Base-by-base conservation (phyloP, 2,113 vertebrate genomes). In the Lamprotornis superbus region DNA sequence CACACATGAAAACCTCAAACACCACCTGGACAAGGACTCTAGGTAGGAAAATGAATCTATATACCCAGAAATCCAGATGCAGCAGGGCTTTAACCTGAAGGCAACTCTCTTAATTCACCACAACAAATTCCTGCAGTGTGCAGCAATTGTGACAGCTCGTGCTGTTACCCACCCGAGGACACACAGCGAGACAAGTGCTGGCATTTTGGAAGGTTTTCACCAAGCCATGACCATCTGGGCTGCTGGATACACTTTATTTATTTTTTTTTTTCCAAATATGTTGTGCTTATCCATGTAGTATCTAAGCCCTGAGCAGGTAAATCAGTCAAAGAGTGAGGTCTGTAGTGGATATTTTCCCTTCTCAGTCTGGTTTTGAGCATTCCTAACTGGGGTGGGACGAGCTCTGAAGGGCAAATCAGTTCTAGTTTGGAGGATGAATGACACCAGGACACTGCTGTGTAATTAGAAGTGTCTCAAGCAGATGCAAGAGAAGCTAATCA, bases 401-500 rank as follows among this genome's bases (percentile, higher is more conserved):
- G 67, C 63, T 63, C 14, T 46, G 78, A 95, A 83, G 73, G 88
- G 47, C 55, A 87, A 85, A 90, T 69, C 59, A 2, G 8, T 46
- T 47, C 78, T 39, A 53, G 37, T 50, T 64, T 37, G 64, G 68
- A 77, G 75, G 47, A 93, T 52, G 83, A 92, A 57, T 78, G 79
- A 49, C 80, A 84, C 64, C 60, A 65, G 49, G 83, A 89, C 49
- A 28, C 71, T 23, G 52, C 67, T 64, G 39, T 5, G 9, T 68
- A 91, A 93, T 91, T 82, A 94, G 40, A 89, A 94, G 70, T 44
- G 18, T 92, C 90, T 86, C 75, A 61, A 91, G 90, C 94, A 95
- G 93, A 90, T 90, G 92, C 79, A 81, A 96, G 92, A 40, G 90
- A 81, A 92, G 76, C 79, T 93, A 83, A 96, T 93, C 88, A 93